A percentile compares a stretch with the other conserved stretches of the same genome.
Conservation (phyloP, 2,888 invertebrate genomes). For the Xanthia togata region DNA sequence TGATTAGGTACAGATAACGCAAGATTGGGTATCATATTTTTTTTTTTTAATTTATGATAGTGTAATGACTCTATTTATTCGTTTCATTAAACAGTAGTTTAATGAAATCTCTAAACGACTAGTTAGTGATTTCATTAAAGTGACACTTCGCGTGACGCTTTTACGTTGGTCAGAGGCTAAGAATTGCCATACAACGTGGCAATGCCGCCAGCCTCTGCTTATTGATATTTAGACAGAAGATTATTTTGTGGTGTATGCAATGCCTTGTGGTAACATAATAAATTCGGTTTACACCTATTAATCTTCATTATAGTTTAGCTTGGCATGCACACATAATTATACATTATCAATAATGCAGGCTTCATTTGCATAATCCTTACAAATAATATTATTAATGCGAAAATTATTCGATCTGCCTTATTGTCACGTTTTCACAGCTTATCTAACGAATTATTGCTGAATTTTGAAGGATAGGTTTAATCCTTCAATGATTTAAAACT, state of each 20-base stretch:
- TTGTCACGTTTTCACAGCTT: slow-evolving; percentile 16
- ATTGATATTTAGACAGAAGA: not conserved
- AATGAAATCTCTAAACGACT: not conserved
- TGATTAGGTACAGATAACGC: not conserved
- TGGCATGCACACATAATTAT: slow-evolving; percentile 5
- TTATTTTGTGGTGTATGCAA: not conserved
- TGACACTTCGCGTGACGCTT: not conserved
- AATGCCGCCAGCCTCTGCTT: not conserved
- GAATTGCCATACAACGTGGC: not conserved
- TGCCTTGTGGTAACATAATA: not conserved
- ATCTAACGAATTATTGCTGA: not conserved
- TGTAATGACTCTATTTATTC: not conserved
- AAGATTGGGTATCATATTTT: too few species aligned
- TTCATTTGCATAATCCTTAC: slow-evolving; percentile 44
- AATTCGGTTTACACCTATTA: slow-evolving; percentile 10
- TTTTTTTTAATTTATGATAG: not conserved
- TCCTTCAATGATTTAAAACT: not conserved
- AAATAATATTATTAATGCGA: slow-evolving; percentile 1
- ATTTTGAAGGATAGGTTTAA: slow-evolving; percentile 9
- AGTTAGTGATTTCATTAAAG: too few species aligned
- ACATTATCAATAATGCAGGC: slow-evolving; percentile 25
- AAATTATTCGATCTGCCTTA: slow-evolving; percentile 8
- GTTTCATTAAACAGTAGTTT: not conserved
- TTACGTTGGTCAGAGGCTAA: not conserved
- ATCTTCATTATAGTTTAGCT: slow-evolving; percentile 15